phyloP scores from a whole-genome alignment of 1,140 invertebrate species.

The Drosophila pectinifera region DNA sequence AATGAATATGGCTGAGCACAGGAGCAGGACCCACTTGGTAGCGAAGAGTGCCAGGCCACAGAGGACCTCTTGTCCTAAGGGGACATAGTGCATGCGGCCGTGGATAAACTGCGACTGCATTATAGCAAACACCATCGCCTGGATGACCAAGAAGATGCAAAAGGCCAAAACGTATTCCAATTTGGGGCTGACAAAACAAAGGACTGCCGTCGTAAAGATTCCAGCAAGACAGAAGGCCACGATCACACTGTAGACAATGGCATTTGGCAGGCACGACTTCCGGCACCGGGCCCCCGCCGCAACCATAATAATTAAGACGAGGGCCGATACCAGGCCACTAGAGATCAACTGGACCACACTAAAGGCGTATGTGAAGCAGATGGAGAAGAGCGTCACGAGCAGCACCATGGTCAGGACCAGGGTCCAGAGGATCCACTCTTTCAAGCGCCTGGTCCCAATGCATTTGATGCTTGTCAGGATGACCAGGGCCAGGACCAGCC shows the following conservation, averaged over 20 bases:
- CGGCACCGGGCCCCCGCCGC: constrained; percentile 19
- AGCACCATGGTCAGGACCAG: not conserved
- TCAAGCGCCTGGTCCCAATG: not conserved
- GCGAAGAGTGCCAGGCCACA: constrained; percentile 11
- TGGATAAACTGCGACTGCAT: constrained; percentile 23
- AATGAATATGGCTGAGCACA: not conserved
- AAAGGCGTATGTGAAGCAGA: not conserved
- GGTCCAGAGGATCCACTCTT: not conserved
- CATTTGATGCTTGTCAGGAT: constrained; percentile 16
- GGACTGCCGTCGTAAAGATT: not conserved
- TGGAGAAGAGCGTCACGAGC: not conserved
- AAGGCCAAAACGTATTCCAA: not conserved
- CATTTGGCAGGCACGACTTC: constrained; percentile 1
- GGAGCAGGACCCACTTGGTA: not conserved
- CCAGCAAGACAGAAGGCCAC: not conserved
- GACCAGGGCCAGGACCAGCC: constrained; percentile 9
- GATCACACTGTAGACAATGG: not conserved
- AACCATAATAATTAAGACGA: not conserved
- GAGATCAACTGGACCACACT: rapidly evolving
- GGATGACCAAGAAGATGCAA: not conserved
- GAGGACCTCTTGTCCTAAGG: not conserved
- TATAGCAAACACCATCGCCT: not conserved
- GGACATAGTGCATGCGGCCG: constrained; percentile 14
- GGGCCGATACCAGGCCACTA: rapidly evolving
- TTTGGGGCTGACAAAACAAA: not conserved